Percentiles rank a stretch among this genome's conserved stretches.
phyloP scores from a whole-genome alignment of 2,113 vertebrate species.

The Ahaetulla prasina region DNA sequence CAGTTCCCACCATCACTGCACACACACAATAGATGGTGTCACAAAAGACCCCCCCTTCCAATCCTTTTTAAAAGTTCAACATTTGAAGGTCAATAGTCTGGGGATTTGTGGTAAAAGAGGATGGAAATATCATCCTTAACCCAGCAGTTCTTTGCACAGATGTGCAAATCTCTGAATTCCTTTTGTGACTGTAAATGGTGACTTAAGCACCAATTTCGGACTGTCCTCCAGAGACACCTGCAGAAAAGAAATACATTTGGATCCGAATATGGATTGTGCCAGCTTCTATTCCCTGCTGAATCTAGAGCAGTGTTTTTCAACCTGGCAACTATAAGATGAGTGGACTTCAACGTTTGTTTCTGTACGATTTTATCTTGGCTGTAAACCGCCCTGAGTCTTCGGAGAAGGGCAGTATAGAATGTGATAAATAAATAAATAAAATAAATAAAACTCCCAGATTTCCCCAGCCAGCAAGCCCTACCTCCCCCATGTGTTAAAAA shows the following conservation, averaged over 20 bases:
- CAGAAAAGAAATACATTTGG: not conserved
- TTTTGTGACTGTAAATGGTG: not conserved
- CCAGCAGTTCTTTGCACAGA: not conserved
- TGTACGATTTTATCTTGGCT: too few relatives aligned
- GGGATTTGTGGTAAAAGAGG: not conserved
- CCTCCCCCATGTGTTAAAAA: not conserved
- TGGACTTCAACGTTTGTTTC: too few relatives aligned
- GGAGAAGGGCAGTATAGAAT: too few relatives aligned
- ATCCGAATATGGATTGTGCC: too few relatives aligned
- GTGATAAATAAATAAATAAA: too few relatives aligned
- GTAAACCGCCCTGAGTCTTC: too few relatives aligned
- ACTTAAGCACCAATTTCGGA: not conserved
- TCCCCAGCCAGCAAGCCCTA: not conserved
- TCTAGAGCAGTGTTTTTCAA: not conserved
- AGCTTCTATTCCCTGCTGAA: not conserved
- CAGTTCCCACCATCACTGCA: not conserved
- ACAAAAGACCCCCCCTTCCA: not conserved
- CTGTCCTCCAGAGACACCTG: not conserved
- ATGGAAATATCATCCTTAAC: not conserved
- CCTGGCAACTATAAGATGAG: not conserved
- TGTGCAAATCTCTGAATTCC: not conserved
- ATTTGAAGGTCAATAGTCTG: not conserved
- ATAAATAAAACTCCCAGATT: too few relatives aligned
- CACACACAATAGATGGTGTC: not conserved
- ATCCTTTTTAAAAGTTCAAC: not conserved